These are phyloP conservation scores for Brachionus rubens DNA, from an alignment of 1,140 invertebrate species.

Conservation along the genomic window DNA sequence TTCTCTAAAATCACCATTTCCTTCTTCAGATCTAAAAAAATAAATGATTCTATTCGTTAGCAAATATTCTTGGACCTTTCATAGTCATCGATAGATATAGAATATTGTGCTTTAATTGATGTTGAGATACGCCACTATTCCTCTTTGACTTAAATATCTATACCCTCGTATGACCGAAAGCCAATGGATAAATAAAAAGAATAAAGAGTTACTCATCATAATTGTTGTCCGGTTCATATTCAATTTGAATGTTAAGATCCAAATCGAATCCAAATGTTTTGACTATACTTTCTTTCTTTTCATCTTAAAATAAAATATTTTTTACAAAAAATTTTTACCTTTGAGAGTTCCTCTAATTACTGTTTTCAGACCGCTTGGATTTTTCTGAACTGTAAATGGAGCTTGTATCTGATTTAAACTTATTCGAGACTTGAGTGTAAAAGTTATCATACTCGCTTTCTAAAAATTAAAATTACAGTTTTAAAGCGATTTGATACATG, in stretches of 20 bases:
- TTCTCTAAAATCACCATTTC: neutral
- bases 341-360: too few relatives aligned
- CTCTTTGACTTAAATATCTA: too few relatives aligned
- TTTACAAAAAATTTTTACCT: neutral
- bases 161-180: too few relatives aligned
- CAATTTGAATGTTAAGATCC: neutral
- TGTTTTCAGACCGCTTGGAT: too few relatives aligned
- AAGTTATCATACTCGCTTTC: constrained; percentile 34
- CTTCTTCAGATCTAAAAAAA: neutral
- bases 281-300: neutral
- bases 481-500: neutral
- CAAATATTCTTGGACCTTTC: too few relatives aligned
- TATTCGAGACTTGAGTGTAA: neutral
- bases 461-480: neutral
- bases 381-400: neutral
- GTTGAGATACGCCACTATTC: too few relatives aligned
- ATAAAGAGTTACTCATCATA: neutral
- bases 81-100: too few relatives aligned
- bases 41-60: too few relatives aligned
- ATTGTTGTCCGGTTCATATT: constrained; percentile 3
- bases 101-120: too few relatives aligned
- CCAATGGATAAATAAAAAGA: too few relatives aligned
- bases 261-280: constrained; percentile 2
- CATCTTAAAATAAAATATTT: neutral
- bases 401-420: neutral